phyloP scores from a whole-genome alignment of 2,797 vertebrate species.

The Xerus rutilus region DNA sequence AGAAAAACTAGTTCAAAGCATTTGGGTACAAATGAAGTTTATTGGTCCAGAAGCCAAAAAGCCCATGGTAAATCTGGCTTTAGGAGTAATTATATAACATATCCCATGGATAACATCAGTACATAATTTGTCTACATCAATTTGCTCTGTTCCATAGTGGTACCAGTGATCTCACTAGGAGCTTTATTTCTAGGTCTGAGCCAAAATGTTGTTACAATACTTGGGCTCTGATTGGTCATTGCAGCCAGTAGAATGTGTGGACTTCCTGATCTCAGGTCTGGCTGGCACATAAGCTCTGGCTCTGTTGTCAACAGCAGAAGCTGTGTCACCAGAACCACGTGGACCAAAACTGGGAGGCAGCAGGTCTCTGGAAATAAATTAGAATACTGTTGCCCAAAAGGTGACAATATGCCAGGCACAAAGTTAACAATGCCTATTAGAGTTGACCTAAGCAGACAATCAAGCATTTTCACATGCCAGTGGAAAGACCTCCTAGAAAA shows the following conservation, averaged over 20 bases:
- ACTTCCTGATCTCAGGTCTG: not conserved
- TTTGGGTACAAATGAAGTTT: not conserved
- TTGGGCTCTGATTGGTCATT: not conserved
- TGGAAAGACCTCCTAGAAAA: not conserved
- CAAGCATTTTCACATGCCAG: not conserved
- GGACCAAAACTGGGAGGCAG: not conserved
- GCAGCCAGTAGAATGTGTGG: not conserved
- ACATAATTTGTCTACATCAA: not conserved
- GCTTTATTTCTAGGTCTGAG: not conserved
- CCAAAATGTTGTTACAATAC: not conserved
- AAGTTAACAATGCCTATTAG: not conserved
- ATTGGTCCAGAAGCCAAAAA: not conserved
- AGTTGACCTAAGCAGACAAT: too few species aligned
- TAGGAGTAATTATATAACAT: not conserved
- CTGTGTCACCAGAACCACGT: fast-evolving
- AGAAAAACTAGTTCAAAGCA: not conserved
- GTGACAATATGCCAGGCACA: too few species aligned
- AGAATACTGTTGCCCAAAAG: not conserved
- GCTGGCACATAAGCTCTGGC: not conserved
- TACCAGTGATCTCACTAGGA: not conserved
- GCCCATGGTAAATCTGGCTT: fast-evolving
- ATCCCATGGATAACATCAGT: not conserved
- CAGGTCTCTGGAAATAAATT: not conserved
- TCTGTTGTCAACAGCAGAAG: not conserved
- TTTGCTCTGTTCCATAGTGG: not conserved